A percentile compares a stretch with the other conserved stretches of the same genome.
Conservation (phyloP, 2,888 invertebrate species). For the Drosophila ochracea region DNA sequence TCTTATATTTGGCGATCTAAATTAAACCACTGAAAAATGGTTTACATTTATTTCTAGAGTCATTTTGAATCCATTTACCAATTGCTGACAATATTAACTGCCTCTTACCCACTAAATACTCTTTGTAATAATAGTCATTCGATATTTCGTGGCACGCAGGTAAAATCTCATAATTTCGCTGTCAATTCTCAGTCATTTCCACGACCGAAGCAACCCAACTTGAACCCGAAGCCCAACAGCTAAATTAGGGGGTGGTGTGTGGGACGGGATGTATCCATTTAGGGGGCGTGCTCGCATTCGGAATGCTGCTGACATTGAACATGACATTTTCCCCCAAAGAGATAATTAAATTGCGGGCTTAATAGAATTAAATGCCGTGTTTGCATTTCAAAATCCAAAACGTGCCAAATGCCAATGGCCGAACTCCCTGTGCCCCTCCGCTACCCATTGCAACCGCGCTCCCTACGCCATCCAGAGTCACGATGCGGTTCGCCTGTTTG, state of each 20-base stretch:
- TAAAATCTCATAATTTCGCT: slow-evolving; percentile 62
- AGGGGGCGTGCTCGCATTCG: slow-evolving; percentile 26
- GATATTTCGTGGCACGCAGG: slow-evolving; percentile 14
- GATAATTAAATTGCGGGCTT: slow-evolving; percentile 80
- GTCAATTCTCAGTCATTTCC: slow-evolving; percentile 54
- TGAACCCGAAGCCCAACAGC: slow-evolving; percentile 6
- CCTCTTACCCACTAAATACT: slow-evolving; percentile 25
- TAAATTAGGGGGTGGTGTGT: not conserved
- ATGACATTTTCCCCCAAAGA: slow-evolving; percentile 73
- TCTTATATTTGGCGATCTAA: not conserved
- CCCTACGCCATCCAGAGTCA: slow-evolving; percentile 9
- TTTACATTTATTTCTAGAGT: not conserved
- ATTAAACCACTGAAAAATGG: not conserved
- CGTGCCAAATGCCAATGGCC: slow-evolving; percentile 71
- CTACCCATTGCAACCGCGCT: slow-evolving; percentile 8
- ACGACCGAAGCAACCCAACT: not conserved
- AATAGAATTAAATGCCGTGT: slow-evolving; percentile 82
- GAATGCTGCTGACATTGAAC: slow-evolving; percentile 74
- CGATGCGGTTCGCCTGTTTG: slow-evolving; percentile 50
- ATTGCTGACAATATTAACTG: slow-evolving; percentile 5
- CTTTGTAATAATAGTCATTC: slow-evolving; percentile 25
- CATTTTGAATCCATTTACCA: not conserved
- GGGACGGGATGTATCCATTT: slow-evolving; percentile 2
- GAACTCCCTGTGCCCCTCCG: slow-evolving; percentile 3
- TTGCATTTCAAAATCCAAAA: slow-evolving; percentile 79